Base-by-base conservation (phyloP, 2,888 invertebrate genomes). In the Sphinx pinastri region DNA sequence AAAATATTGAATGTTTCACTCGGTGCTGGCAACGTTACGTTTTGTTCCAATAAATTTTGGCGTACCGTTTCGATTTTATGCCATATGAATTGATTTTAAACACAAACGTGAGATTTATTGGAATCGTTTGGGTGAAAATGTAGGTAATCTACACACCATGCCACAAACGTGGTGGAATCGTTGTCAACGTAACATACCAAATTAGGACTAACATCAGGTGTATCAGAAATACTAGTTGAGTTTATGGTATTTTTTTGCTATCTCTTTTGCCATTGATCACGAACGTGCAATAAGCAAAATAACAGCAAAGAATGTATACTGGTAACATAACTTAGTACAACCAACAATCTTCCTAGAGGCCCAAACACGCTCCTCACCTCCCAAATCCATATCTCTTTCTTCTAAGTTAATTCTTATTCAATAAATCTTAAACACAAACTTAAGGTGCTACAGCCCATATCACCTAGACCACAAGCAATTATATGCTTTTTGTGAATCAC, bases 1-100 rank as follows among this genome's bases (percentile, higher is more conserved):
- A 84, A 81, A 87, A 82, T 84, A 84, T 81, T 78, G 72, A 72
- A 76, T 73, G 71, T 78, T 82, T 80, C 79, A 76, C 78, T 74
- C 80, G 76, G 75, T 71, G 76, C 77, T 79, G 75, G 77, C 77
- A 78, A 77, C 75, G 74, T 76, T 75, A 72, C 73, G 74, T 76
- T 79, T 77, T 73, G 74, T 78, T 70, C 73, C 73, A 78, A 78
- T 77, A 79, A 81, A 80, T 77, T 76, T 63, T 73, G 76, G 74
- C 72, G 69, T 73, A 70, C 76, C 72, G 38, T 74, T 76, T 73
- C 77, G 75, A 73, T 76, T 75, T 79, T 77, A 71, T 77, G 67
- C 75, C 70, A 72, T 63, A 57, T 77, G 74, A 80, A 6, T 78
- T 77, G 79, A 80, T 79, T 75, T 70, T 68, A 51, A 13, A 11